A percentile compares a stretch with the other conserved stretches of the same genome.
Evolutionary conservation across 2,888 invertebrate species (phyloP).

Genomic region (Rhagonycha lutea): DNA sequence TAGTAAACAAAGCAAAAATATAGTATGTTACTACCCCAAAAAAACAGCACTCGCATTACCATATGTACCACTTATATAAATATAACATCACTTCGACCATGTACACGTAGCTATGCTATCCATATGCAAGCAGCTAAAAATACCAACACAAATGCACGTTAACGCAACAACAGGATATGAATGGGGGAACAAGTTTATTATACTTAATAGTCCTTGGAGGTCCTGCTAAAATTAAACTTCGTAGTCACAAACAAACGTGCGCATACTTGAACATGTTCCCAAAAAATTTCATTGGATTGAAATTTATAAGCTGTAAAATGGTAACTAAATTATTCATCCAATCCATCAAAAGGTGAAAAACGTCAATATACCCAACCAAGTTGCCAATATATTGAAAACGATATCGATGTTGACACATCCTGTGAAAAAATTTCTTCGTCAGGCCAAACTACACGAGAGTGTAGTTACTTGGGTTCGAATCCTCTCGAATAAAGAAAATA

Average conservation of each 20-base stretch:
- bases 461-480: too few relatives aligned
- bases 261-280: not conserved
- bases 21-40: not conserved
- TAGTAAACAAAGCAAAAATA: not conserved
- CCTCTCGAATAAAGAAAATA: too few relatives aligned
- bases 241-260: constrained; percentile 21
- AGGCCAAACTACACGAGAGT: too few relatives aligned
- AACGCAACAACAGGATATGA: constrained; percentile 34
- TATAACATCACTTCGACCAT: not conserved
- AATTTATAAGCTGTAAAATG: not conserved
- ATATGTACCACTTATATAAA: not conserved
- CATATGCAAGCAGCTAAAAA: constrained; percentile 24
- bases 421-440: too few relatives aligned
- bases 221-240: constrained; percentile 31
- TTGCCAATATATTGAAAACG: too few relatives aligned
- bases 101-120: not conserved
- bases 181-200: constrained; percentile 37
- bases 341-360: not conserved
- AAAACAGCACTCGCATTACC: not conserved
- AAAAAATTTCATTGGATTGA: not conserved
- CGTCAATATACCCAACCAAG: not conserved
- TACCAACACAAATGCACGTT: constrained; percentile 35
- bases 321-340: not conserved
- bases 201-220: constrained; percentile 37
- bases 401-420: too few relatives aligned